Evolutionary conservation across 2,888 invertebrate species (phyloP).

Genomic region (Temnothorax unifasciatus): DNA sequence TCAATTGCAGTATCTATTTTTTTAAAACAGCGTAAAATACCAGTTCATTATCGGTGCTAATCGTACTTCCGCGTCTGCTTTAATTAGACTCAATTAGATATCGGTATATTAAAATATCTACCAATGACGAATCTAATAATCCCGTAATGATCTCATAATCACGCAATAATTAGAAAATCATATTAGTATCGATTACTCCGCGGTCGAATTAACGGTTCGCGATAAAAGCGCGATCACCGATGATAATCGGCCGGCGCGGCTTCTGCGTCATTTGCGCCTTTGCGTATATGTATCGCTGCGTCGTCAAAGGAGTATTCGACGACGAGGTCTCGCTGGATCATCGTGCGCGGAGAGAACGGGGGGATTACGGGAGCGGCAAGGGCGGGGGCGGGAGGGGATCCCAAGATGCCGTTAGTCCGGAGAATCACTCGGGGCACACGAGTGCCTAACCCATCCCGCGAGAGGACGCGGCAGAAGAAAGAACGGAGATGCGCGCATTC

Average conservation of each 20-base stretch:
- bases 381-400: conserved; percentile 53
- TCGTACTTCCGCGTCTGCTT: background rate
- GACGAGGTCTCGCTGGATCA: conserved; percentile 36
- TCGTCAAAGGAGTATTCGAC: conserved; percentile 28
- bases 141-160: background rate
- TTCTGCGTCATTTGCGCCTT: conserved; percentile 6
- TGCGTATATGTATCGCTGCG: background rate
- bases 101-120: background rate
- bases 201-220: background rate
- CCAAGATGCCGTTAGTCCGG: conserved; percentile 74
- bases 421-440: conserved; percentile 71
- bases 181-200: background rate
- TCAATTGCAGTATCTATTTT: background rate
- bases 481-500: conserved; percentile 22
- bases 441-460: conserved; percentile 75
- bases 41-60: background rate
- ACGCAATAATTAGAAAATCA: background rate
- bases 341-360: conserved; percentile 31
- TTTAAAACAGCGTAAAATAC: background rate
- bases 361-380: conserved; percentile 23
- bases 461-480: conserved; percentile 46
- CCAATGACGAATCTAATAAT: background rate
- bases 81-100: background rate
- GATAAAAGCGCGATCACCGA: conserved; percentile 6
- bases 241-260: background rate